These are phyloP conservation scores for Syngnathus acus DNA, from an alignment of 2,797 vertebrate genomes.

Conservation along the genomic window DNA sequence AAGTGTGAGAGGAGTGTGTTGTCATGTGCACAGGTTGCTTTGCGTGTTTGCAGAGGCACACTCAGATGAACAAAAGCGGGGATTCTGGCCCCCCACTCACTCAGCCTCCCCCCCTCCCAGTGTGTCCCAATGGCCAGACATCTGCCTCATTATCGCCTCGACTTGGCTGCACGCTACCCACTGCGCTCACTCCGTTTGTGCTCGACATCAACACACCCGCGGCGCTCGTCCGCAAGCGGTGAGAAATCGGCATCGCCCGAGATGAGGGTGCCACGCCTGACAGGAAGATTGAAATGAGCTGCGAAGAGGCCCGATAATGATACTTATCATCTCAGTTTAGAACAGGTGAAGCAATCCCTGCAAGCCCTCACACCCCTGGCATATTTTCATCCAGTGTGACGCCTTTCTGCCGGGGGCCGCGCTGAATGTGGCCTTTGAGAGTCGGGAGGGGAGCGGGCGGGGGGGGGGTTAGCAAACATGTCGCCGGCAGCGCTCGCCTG, in stretches of 20 bases:
- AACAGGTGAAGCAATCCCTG: neutral
- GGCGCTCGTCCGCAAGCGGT: conserved; percentile 47
- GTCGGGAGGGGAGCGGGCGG: neutral
- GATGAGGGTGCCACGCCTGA: neutral
- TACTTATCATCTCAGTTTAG: no score
- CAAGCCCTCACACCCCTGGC: neutral
- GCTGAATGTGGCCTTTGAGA: conserved; percentile 66
- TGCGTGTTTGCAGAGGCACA: conserved; percentile 48
- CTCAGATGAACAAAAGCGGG: conserved; percentile 48
- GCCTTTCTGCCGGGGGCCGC: conserved; percentile 35
- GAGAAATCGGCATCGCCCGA: no score
- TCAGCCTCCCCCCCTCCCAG: conserved; percentile 29
- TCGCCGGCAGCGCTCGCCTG: conserved; percentile 55
- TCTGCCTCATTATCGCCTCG: conserved; percentile 76
- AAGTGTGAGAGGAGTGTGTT: conserved; percentile 18
- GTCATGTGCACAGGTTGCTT: conserved; percentile 37
- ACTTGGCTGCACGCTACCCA: conserved; percentile 69
- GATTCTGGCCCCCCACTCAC: conserved; percentile 24
- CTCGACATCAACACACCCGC: conserved; percentile 42
- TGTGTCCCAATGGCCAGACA: conserved; percentile 70
- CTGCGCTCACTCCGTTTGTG: conserved; percentile 59
- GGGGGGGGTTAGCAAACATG: conserved; percentile 61
- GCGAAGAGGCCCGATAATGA: no score
- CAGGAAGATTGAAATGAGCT: neutral
- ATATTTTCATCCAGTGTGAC: conserved; percentile 43